phyloP scores from a whole-genome alignment of 1,140 invertebrate species.

The Bombus affinis region DNA sequence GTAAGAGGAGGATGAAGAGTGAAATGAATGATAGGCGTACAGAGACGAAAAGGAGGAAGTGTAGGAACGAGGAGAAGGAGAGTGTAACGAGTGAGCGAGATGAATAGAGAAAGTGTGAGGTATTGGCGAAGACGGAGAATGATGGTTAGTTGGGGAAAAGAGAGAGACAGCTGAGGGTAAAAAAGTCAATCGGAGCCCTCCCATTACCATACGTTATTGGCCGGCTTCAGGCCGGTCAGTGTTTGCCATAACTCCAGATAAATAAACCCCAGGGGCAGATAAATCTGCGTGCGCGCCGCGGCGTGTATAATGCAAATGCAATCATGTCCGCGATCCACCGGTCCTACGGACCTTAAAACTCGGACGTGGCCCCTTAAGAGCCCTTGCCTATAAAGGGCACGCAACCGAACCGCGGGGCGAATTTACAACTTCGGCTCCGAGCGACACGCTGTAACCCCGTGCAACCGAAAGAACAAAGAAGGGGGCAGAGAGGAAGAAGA shows the following conservation, averaged over 20 bases:
- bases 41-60: not conserved
- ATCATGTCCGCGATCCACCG: conserved; percentile 75
- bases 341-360: conserved; percentile 67
- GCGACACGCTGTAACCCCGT: conserved; percentile 47
- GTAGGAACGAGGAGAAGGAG: conserved; percentile 6
- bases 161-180: conserved; percentile 63
- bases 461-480: conserved; percentile 16
- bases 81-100: not conserved
- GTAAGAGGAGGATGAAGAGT: not conserved
- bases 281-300: conserved; percentile 75
- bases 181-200: conserved; percentile 76
- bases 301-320: conserved; percentile 80
- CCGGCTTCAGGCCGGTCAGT: conserved; percentile 74
- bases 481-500: not conserved
- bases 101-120: conserved; percentile 30
- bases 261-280: conserved; percentile 77
- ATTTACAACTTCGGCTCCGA: conserved; percentile 60
- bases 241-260: conserved; percentile 80
- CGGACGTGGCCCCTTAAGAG: conserved; percentile 60
- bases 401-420: conserved; percentile 59
- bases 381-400: conserved; percentile 65
- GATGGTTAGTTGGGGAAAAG: conserved; percentile 37
- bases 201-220: conserved; percentile 79
- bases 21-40: conserved; percentile 43
- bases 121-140: conserved; percentile 23